Base-by-base conservation (phyloP, 2,888 invertebrate species). In the Eilema caniola region DNA sequence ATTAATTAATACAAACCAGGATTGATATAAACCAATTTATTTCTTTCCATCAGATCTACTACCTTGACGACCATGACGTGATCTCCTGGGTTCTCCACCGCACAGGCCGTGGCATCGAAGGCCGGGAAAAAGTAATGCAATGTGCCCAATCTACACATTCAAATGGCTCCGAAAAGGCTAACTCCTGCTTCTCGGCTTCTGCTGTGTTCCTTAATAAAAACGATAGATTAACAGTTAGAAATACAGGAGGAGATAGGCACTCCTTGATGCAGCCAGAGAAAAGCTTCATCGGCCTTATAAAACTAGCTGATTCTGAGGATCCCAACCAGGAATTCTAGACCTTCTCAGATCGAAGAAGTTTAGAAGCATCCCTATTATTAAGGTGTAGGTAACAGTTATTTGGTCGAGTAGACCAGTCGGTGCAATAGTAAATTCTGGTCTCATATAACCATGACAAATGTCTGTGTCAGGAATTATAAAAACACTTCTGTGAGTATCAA, bases 241-340 rank as follows among this genome's bases (percentile, higher is more conserved):
- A 98, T 84, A 96, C 98, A 1, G 96, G 96, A 23, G 96, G 96
- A 20, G 96, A 96, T 64, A 91, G 97, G 65, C 97, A 96, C 86
- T 96, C 97, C 0, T 90, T 97, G 63, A 97, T 97, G 93, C 96
- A 97, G 83, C 96, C 96, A 1, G 97, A 97, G 78, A 98, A 98
- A 88, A 98, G 98, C 83, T 98, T 98, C 94, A 98, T 98, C 81
- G 98, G 98, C 53, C 95, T 97, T n/a, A 96, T 97, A 67, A 97
- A 97, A 90, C 91, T 97, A n/a, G 96, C 96, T 23, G 97, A 97
- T 80, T 92, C 93, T 1, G 91, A 91, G 33, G 93, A 93, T 33
- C 94, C 93, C 2, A 86, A 86, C 8, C 86, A 90, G 37, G 93
- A 94, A 73, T 74, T 93, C 56, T 94, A 91, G 82, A 47, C 64